Evolutionary conservation across 2,797 vertebrate genomes (phyloP), one percentile per base, ranked within the genome.

Genomic region (Sphenodon punctatus): DNA sequence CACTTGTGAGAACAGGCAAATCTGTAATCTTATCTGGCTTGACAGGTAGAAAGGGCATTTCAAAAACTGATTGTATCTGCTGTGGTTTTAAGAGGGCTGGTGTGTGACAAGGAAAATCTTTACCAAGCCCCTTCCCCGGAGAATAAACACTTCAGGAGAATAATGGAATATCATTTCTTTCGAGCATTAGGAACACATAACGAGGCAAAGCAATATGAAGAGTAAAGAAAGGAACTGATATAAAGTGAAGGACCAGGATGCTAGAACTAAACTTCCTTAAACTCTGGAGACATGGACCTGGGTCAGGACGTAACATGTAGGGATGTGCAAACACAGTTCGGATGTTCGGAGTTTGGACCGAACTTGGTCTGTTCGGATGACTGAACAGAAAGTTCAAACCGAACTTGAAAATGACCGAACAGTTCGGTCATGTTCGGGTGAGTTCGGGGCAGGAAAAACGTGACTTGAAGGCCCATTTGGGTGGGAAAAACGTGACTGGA

Each of bases 21-120:
- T 93, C 84, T 88, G 82, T 93, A 89, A 90, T 93, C 83, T 88
- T 93, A 92, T 92, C 84, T 91, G 78, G 75, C 84, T 87, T 92
- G 94, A 94, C 89, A 94, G 87, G 80, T 95, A 91, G 85, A 93
- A 95, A 95, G 89, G 89, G 84, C 85, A 94, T 93, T 92, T 95
- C 86, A 90, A 92, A 93, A 92, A 87, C 87, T 88, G 88, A 92
- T 92, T 83, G 27, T 86, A 92, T 92, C 78, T 91, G 61, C 80
- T 73, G 51, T 73, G 84, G 90, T 91, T 94, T 93, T 92, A 92
- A 94, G 91, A 88, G 65, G 60, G 71, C 85, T 94, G 88, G 61
- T 65, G 64, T 88, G 92, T 8, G 75, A 87, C 88, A 82, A 89
- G 64, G 84, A 89, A 93, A 90, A 88, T 86, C 79, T 88, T 93